Percentiles rank a stretch among this genome's conserved stretches.
These are phyloP conservation scores for Rattus rattus DNA, from an alignment of 2,113 vertebrate genomes.

Conservation along the genomic window DNA sequence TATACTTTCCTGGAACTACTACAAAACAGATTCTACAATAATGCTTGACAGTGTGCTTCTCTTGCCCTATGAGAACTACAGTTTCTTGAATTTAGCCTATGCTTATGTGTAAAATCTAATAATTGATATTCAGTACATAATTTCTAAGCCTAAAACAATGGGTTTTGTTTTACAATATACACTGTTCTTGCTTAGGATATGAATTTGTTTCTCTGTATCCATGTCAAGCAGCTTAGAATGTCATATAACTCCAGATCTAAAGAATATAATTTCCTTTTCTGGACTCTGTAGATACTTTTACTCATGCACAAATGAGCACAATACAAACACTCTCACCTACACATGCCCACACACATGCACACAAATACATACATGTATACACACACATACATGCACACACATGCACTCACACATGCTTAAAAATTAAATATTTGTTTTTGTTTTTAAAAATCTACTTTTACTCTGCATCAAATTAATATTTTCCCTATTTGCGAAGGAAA, in stretches of 20 bases:
- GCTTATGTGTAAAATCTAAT: background rate
- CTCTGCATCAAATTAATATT: background rate
- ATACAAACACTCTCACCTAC: no score
- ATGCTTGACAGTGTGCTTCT: background rate
- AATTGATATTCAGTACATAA: no score
- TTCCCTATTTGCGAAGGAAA: background rate
- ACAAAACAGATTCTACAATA: background rate
- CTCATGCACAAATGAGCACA: background rate
- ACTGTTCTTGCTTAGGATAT: background rate
- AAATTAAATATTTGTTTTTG: background rate
- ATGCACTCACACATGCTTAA: rapidly evolving
- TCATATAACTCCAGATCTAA: background rate
- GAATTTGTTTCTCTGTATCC: no score
- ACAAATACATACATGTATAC: background rate
- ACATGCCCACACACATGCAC: background rate
- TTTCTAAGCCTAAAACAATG: background rate
- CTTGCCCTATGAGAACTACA: background rate
- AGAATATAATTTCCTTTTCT: background rate
- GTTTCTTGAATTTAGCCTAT: background rate
- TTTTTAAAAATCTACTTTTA: no score
- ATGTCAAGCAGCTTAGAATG: background rate
- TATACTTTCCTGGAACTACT: background rate
- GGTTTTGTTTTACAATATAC: no score
- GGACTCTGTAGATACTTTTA: no score
- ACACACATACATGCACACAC: background rate